These are phyloP conservation scores for Tachina lurida DNA, from an alignment of 2,888 invertebrate species.

Conservation along the genomic window DNA sequence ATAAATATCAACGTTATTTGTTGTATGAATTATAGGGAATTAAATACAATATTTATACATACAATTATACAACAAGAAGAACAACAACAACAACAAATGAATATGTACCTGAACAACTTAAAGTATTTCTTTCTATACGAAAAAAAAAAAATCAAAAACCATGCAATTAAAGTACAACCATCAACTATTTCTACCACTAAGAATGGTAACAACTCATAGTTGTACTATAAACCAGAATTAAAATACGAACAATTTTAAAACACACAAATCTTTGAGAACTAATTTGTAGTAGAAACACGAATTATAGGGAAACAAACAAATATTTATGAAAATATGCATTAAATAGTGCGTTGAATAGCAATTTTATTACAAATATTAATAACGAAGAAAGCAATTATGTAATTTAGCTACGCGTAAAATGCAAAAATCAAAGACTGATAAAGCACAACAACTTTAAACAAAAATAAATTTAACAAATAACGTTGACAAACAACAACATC, in stretches of 20 bases:
- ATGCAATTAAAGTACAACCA: conserved; percentile 65
- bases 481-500: conserved; percentile 60
- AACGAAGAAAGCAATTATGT: conserved; percentile 45
- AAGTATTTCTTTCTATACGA: conserved; percentile 64
- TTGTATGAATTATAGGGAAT: conserved; percentile 68
- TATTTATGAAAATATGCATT: conserved; percentile 12
- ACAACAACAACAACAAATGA: conserved; percentile 66
- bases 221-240: conserved; percentile 44
- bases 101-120: conserved; percentile 71
- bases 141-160: conserved; percentile 42
- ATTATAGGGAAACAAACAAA: conserved; percentile 52
- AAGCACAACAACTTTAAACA: conserved; percentile 66
- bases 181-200: conserved; percentile 26
- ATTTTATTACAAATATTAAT: conserved; percentile 20
- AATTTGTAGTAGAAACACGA: conserved; percentile 37
- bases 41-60: conserved; percentile 56
- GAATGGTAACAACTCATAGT: conserved; percentile 17
- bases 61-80: conserved; percentile 22
- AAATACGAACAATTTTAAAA: conserved; percentile 33
- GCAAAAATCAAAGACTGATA: conserved; percentile 68
- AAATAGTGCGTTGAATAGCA: conserved; percentile 31
- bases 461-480: conserved; percentile 67
- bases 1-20: conserved; percentile 70
- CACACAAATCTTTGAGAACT: conserved; percentile 15
- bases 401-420: conserved; percentile 37